A percentile compares a stretch with the other conserved stretches of the same genome.
Conservation (phyloP, 1,140 invertebrate species). For the Rhizoglyphus robini region DNA sequence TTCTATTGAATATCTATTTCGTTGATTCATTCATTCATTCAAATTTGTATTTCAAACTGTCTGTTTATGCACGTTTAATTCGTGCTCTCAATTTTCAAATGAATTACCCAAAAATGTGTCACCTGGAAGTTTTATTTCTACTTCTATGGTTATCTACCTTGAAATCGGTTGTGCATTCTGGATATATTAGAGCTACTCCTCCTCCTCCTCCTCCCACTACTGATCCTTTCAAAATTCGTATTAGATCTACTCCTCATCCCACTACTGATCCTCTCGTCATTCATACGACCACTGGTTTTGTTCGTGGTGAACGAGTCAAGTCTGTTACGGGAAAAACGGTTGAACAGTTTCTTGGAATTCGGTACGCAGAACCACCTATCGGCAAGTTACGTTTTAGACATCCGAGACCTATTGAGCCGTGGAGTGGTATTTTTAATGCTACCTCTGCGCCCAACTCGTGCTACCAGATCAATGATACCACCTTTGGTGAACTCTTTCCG, state of each 20-base stretch:
- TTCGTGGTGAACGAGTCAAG: slow-evolving; percentile 57
- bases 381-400: slow-evolving; percentile 72
- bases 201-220: too few species aligned
- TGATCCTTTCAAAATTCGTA: too few species aligned
- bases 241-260: not conserved
- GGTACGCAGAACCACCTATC: slow-evolving; percentile 80
- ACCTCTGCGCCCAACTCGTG: slow-evolving; percentile 74
- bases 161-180: not conserved
- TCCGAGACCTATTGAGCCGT: slow-evolving; percentile 63
- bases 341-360: slow-evolving; percentile 78
- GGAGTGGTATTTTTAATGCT: slow-evolving; percentile 53
- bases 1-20: too few species aligned
- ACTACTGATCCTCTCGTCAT: slow-evolving; percentile 45
- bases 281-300: slow-evolving; percentile 59
- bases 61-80: too few species aligned
- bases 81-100: too few species aligned
- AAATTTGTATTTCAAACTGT: too few species aligned
- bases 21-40: too few species aligned
- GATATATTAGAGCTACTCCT: not conserved
- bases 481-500: slow-evolving; percentile 70
- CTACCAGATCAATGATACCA: slow-evolving; percentile 72
- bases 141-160: not conserved
- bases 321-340: slow-evolving; percentile 56
- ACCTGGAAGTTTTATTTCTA: not conserved
- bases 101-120: not conserved